Conservation (phyloP, 2,797 vertebrate genomes). For the Mionectes olivaceus region DNA sequence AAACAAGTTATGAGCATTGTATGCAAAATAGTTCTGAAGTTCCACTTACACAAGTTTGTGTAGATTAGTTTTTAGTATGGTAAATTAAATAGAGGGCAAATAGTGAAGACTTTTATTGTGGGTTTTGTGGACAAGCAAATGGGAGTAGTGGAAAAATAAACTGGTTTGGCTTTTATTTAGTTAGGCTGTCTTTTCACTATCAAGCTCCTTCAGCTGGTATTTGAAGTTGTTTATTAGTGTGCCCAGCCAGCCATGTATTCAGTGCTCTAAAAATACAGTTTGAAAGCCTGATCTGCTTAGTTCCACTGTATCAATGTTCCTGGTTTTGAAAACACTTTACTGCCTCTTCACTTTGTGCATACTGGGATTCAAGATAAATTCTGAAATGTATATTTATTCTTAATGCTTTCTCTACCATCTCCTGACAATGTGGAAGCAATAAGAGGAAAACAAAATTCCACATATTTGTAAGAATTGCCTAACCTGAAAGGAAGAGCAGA, state of each 20-base stretch:
- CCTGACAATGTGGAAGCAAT: background rate
- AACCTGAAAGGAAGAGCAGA: background rate
- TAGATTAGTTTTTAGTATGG: background rate
- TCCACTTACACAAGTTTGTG: background rate
- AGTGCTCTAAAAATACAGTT: conserved; percentile 58
- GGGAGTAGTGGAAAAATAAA: background rate
- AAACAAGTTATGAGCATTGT: background rate
- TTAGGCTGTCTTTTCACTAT: conserved; percentile 27
- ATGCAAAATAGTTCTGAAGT: background rate
- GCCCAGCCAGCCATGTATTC: conserved; percentile 53
- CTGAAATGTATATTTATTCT: conserved; percentile 2
- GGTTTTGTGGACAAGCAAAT: background rate
- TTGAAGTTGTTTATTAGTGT: conserved; percentile 66
- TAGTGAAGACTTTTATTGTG: background rate
- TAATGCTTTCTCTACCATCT: conserved; percentile 18
- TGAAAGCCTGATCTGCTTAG: conserved; percentile 68
- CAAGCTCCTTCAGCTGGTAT: conserved; percentile 23
- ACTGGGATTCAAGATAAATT: conserved; percentile 27
- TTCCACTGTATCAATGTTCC: conserved; percentile 41
- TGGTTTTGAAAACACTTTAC: conserved; percentile 28
- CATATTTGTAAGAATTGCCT: background rate
- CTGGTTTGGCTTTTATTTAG: conserved; percentile 42
- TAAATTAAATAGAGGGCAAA: background rate
- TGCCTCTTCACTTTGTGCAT: conserved; percentile 37
- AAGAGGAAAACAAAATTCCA: background rate